Conservation (phyloP, 2,797 vertebrate species). For the Hypotaenidia philippensis region DNA sequence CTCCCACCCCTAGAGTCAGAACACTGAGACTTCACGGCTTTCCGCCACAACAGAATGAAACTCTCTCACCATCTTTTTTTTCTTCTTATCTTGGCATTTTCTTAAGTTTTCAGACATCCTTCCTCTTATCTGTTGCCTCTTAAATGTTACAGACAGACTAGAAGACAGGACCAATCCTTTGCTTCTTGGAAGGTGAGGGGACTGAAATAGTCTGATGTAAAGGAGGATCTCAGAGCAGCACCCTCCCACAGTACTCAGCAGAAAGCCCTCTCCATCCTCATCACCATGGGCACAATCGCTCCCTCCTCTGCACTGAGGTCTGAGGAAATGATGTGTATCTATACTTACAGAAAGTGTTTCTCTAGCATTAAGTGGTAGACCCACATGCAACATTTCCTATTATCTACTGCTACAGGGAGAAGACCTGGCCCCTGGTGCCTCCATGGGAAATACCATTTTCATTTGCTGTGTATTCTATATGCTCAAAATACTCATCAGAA, state of each 20-base stretch:
- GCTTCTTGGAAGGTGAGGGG: background rate
- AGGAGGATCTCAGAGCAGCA: background rate
- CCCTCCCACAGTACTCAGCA: background rate
- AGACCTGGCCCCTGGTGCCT: background rate
- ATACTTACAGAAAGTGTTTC: background rate
- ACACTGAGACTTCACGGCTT: background rate
- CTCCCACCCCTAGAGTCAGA: background rate
- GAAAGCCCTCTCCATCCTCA: background rate
- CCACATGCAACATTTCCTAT: background rate
- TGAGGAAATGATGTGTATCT: background rate
- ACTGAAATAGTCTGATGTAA: background rate
- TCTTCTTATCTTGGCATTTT: background rate
- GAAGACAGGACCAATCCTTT: background rate
- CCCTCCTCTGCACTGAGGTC: background rate
- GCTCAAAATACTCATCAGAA: slow-evolving; percentile 67
- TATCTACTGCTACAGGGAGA: background rate
- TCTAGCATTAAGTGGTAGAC: background rate
- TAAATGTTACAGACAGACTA: background rate
- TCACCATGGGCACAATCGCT: background rate
- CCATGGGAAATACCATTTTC: slow-evolving; percentile 10
- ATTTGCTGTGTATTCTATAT: slow-evolving; percentile 49
- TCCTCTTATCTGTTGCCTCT: background rate
- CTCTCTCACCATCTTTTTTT: background rate
- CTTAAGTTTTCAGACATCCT: background rate
- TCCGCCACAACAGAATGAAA: background rate